phyloP scores from a whole-genome alignment of 1,140 invertebrate species.

The Solenopsis fugax region DNA sequence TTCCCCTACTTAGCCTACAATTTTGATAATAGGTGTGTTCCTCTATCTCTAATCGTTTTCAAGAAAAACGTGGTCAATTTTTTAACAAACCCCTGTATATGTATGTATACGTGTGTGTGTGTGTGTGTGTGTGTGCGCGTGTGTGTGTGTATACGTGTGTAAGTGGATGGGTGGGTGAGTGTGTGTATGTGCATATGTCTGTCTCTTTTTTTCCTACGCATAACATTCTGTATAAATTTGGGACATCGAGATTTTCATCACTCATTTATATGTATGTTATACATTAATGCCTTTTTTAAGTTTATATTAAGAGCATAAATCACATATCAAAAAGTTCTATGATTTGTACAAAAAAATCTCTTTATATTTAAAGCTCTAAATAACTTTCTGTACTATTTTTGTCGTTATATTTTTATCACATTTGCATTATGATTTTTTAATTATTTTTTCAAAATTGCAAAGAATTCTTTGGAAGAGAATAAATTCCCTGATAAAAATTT shows the following conservation, averaged over 20 bases:
- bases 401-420: not conserved
- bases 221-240: slow-evolving; percentile 42
- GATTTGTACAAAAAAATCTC: slow-evolving; percentile 29
- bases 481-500: too few relatives aligned
- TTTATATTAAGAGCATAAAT: slow-evolving; percentile 44
- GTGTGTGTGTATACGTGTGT: too few relatives aligned
- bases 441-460: slow-evolving; percentile 7
- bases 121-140: too few relatives aligned
- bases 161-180: too few relatives aligned
- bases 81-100: too few relatives aligned
- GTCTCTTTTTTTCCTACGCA: slow-evolving; percentile 10
- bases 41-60: too few relatives aligned
- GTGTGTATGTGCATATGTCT: too few relatives aligned
- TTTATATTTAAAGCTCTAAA: slow-evolving; percentile 35
- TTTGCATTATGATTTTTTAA: slow-evolving; percentile 22
- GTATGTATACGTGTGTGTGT: too few relatives aligned
- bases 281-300: slow-evolving; percentile 15
- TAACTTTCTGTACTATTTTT: slow-evolving; percentile 21
- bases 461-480: slow-evolving; percentile 1
- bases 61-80: too few relatives aligned
- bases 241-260: slow-evolving; percentile 45
- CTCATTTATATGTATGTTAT: not conserved
- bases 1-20: too few relatives aligned
- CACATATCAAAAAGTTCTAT: slow-evolving; percentile 33
- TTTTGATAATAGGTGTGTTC: too few relatives aligned